Evolutionary conservation across 1,140 invertebrate genomes (phyloP), one percentile per base, ranked within the genome.

Genomic region (Aphis craccivora): DNA sequence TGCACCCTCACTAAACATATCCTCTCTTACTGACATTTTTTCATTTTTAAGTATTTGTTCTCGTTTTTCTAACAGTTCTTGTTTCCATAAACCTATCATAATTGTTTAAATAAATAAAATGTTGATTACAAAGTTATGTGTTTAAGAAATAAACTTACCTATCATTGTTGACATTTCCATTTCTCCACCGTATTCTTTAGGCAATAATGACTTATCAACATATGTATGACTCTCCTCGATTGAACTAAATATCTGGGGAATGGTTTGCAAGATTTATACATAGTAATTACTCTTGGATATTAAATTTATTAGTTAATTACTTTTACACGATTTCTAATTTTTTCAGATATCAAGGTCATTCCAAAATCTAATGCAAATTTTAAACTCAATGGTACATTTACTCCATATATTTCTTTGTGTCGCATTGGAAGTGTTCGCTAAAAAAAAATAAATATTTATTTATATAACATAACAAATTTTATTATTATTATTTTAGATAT

Each of bases 151-250:
- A 89, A 53, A 89, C 95, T 96, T 95, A 98, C 97, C 96, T 94
- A 98, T 98, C 97, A 98, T 98, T 95, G 97, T 97, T 60, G 96
- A 96, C 97, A 98, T 97, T 0, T 97, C 97, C 95, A 97, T 97
- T 18, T 95, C 96, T 3, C 97, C 97, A 30, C 97, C 97, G 95
- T 98, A 98, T 95, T 98, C 98, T 94, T 97, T 96, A 0, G 98
- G 98, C 53, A 98, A 94, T 94, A 98, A 95, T 92, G 95, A 96
- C 51, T 95, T 95, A 93, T 97, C 97, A 93, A 97, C 96, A 94
- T 97, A 96, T 88, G 96, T 95, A 35, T 96, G 95, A 2, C 96
- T 95, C 23, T 97, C 96, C n/a, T 97, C 95, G 53, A 96, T 94
- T 94, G 95, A 96, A 40, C 96, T 97, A 95, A 96, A 97, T 81